Conservation (phyloP, 1,140 invertebrate species). For the Platyscapa corneri region DNA sequence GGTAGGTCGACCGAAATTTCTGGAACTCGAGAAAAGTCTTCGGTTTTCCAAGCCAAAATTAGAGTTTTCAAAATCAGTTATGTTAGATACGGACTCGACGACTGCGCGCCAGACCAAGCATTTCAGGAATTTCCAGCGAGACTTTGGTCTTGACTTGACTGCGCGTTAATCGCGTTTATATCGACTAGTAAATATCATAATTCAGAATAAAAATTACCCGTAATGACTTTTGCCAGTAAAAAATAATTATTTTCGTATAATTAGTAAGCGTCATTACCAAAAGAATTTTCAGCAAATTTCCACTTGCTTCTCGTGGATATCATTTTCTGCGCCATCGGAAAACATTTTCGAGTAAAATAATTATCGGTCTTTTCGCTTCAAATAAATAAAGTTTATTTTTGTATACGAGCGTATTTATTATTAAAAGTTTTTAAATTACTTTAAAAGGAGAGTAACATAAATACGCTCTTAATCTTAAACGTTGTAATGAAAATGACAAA, state of each 20-base stretch:
- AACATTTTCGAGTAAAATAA: background rate
- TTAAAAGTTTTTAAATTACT: too few relatives aligned
- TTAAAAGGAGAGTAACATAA: too few relatives aligned
- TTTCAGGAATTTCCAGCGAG: too few relatives aligned
- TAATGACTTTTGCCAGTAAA: background rate
- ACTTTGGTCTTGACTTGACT: too few relatives aligned
- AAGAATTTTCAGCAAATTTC: background rate
- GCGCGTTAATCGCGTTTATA: background rate
- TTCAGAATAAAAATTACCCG: background rate
- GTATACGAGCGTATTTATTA: background rate
- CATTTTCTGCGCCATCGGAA: background rate
- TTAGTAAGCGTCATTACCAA: background rate
- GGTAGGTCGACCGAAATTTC: background rate
- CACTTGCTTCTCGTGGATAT: background rate
- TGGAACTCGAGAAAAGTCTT: too few relatives aligned
- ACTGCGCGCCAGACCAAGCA: too few relatives aligned
- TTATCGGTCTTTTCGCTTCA: background rate
- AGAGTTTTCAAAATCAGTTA: too few relatives aligned
- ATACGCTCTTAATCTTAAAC: too few relatives aligned
- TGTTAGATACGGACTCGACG: too few relatives aligned
- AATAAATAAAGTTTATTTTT: background rate
- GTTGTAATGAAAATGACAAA: too few relatives aligned
- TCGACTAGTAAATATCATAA: background rate
- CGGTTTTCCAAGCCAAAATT: too few relatives aligned
- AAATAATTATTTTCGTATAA: background rate